These are phyloP conservation scores for Hydrotaea cyrtoneurina DNA, from an alignment of 2,888 invertebrate genomes.

Conservation along the genomic window DNA sequence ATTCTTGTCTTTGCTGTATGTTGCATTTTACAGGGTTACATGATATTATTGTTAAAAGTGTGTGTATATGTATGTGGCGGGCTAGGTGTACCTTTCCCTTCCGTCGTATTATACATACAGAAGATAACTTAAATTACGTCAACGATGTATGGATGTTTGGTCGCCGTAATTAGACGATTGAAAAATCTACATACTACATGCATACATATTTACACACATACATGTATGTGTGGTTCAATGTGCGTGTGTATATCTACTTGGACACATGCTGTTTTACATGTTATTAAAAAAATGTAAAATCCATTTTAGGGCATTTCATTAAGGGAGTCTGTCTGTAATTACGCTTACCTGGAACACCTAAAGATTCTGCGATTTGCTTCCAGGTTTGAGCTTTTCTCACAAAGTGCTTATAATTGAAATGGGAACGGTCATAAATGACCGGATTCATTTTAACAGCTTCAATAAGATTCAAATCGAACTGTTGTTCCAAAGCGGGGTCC, in stretches of 20 bases:
- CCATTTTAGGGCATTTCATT: too few species aligned
- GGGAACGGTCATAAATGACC: conserved; percentile 78
- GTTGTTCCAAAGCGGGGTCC: conserved; percentile 78
- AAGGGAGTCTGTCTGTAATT: not conserved
- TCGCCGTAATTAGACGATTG: conserved; percentile 54
- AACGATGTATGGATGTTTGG: conserved; percentile 13
- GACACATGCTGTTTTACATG: not conserved
- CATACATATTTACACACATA: conserved; percentile 21
- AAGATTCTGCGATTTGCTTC: conserved; percentile 78
- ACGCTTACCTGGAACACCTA: conserved; percentile 77
- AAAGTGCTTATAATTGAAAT: conserved; percentile 78
- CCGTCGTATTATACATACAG: conserved; percentile 20
- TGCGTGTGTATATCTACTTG: too few species aligned
- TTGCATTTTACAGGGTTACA: not conserved
- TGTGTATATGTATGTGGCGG: conserved; percentile 21
- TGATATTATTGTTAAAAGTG: conserved; percentile 14
- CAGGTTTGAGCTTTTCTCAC: conserved; percentile 78
- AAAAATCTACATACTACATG: conserved; percentile 38
- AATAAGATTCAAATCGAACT: conserved; percentile 78
- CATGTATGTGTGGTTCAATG: too few species aligned
- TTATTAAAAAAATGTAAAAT: not conserved
- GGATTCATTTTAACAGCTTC: conserved; percentile 79
- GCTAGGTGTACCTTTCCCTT: conserved; percentile 19
- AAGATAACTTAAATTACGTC: conserved; percentile 38
- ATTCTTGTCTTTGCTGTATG: conserved; percentile 11